Evolutionary conservation across 2,888 invertebrate genomes (phyloP), one percentile per base, ranked within the genome.

Genomic region (Chymomyza caudatula): DNA sequence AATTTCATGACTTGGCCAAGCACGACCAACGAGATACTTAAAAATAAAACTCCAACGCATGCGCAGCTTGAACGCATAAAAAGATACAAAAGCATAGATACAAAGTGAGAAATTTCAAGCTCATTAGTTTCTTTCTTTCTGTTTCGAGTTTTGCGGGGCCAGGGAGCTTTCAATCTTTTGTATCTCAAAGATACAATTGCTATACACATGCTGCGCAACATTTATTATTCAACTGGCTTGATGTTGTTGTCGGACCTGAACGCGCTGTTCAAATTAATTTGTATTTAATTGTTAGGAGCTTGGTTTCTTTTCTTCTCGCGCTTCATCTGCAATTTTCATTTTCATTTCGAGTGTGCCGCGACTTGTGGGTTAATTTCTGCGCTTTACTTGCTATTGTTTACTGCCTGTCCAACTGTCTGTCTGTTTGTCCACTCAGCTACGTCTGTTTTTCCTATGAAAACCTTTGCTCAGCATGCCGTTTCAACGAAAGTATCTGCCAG

Each of bases 261-360:
- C 15, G 2, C 47, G 11, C 6, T 47, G 47, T 47, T 47, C 11
- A 20, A 51, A 51, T 51, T 71, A 65, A 70, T 70, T 70, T 65
- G 70, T 64, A 64, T 69, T 70, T 69, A 69, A 69, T 69, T 69
- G 70, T 60, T 57, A 6, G 13, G 17, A 49, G 52, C 52, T 52
- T 25, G 51, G 60, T 25, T 25, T 4, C 29, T 23, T 13, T 13
- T 22, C 11, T 20, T 4, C 19, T 47, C 4, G 0, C 19, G 51
- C 20, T 51, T 51, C 51, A 20, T 8, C 19, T n/a, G n/a, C n/a
- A n/a, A n/a, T n/a, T n/a, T n/a, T n/a, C n/a, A n/a, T n/a, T n/a
- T 19, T 44, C 44, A n/a, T 44, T 17, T 17, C 15, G 5, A 15
- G 6, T 47, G 47, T 47, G 47, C 19, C 47, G 13, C 47, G n/a